These are phyloP conservation scores for Eulithis prunata DNA, from an alignment of 2,888 invertebrate species.

Conservation along the genomic window DNA sequence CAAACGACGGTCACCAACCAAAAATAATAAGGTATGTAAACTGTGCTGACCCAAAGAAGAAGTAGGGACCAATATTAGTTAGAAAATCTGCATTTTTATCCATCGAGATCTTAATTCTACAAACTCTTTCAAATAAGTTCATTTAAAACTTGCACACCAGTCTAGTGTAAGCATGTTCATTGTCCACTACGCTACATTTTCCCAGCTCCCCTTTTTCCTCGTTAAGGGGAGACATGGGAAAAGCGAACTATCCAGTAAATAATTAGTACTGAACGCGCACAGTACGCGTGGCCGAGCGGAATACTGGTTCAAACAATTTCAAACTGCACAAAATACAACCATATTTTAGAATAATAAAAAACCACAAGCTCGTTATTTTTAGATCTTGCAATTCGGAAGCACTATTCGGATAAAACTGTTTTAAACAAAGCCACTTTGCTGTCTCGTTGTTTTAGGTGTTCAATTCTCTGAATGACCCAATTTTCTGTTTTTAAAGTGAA, in stretches of 20 bases:
- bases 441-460: constrained; percentile 13
- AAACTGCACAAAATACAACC: constrained; percentile 21
- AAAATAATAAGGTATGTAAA: too few relatives aligned
- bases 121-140: background rate
- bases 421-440: constrained; percentile 11
- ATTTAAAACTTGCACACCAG: constrained; percentile 12
- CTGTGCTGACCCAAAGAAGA: too few relatives aligned
- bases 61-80: too few relatives aligned
- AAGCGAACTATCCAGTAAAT: constrained; percentile 24
- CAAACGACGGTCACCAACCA: too few relatives aligned
- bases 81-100: too few relatives aligned
- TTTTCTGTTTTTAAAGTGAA: constrained; percentile 16
- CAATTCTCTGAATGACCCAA: constrained; percentile 10
- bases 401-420: constrained; percentile 11
- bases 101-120: too few relatives aligned
- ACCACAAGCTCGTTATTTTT: constrained; percentile 9
- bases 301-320: constrained; percentile 26
- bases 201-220: background rate
- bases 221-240: constrained; percentile 20
- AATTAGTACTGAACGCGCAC: constrained; percentile 28
- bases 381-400: constrained; percentile 3
- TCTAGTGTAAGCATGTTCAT: constrained; percentile 14
- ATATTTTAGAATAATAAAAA: constrained; percentile 17
- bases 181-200: constrained; percentile 10
- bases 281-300: constrained; percentile 25